Percentiles rank a stretch among this genome's conserved stretches.
These are phyloP conservation scores for Tadarida brasiliensis DNA, from an alignment of 2,797 vertebrate species.

Conservation along the genomic window DNA sequence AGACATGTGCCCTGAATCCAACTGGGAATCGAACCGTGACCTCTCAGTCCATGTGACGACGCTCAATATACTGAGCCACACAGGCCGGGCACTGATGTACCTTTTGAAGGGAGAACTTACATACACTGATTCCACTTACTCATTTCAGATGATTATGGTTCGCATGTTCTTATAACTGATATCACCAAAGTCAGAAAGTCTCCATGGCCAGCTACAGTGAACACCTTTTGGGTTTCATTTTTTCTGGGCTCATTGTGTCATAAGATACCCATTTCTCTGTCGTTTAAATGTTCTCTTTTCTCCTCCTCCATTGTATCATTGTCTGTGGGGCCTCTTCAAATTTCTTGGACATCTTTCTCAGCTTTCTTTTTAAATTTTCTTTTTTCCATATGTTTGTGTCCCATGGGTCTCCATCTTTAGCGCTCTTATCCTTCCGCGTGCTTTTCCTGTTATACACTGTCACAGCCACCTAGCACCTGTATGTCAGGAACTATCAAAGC, in stretches of 20 bases:
- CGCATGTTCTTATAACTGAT: background rate
- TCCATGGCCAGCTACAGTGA: constrained; percentile 2
- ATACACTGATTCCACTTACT: background rate
- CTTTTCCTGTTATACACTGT: background rate
- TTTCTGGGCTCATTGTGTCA: background rate
- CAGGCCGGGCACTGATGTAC: background rate
- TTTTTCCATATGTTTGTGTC: background rate
- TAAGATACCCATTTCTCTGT: background rate
- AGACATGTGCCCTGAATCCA: too few relatives aligned
- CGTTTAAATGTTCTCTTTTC: constrained; percentile 3
- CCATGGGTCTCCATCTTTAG: background rate
- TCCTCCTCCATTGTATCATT: background rate
- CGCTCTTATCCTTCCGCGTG: background rate
- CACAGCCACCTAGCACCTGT: background rate
- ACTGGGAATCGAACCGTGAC: too few relatives aligned
- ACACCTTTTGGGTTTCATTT: background rate
- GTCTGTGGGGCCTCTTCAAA: background rate
- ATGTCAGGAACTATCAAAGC: background rate
- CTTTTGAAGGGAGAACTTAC: constrained; percentile 39
- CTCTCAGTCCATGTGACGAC: too few relatives aligned
- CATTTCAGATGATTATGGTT: background rate
- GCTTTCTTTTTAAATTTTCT: background rate
- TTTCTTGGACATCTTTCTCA: background rate
- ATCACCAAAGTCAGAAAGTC: background rate
- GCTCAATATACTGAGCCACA: too few relatives aligned